Evolutionary conservation across 2,113 vertebrate species (phyloP).

Genomic region (Oenanthe melanoleuca): DNA sequence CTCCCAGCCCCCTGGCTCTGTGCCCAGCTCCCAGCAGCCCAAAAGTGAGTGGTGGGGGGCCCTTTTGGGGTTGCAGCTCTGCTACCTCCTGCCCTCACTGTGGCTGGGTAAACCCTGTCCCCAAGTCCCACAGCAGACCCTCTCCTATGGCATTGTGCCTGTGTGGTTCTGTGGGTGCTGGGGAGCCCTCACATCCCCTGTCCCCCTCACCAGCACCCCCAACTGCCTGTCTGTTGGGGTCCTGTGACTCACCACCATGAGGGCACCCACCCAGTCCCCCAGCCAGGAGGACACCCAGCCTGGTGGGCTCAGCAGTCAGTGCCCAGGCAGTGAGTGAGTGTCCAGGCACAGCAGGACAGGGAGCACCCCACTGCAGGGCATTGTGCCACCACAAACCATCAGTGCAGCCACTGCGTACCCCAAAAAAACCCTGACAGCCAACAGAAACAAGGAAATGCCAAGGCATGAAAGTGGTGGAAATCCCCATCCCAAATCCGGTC

Average conservation of each 20-base stretch:
- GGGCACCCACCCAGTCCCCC: not conserved
- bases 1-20: not conserved
- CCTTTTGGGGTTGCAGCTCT: not conserved
- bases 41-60: not conserved
- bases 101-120: not conserved
- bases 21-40: not conserved
- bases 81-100: not conserved
- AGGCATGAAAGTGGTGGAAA: not conserved
- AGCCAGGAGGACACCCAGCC: not conserved
- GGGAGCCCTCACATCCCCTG: not conserved
- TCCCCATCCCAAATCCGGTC: not conserved
- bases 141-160: not conserved
- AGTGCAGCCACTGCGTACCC: rapidly evolving
- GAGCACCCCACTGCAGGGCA: not conserved
- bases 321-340: rapidly evolving
- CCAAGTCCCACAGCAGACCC: rapidly evolving
- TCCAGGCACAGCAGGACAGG: not conserved
- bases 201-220: not conserved
- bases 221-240: not conserved
- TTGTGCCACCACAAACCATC: not conserved
- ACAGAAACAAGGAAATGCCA: not conserved
- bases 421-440: not conserved
- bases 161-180: not conserved
- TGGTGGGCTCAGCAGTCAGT: no score
- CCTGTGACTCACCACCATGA: not conserved